phyloP scores from a whole-genome alignment of 1,140 invertebrate genomes.

The Tetranychus cinnabarinus region DNA sequence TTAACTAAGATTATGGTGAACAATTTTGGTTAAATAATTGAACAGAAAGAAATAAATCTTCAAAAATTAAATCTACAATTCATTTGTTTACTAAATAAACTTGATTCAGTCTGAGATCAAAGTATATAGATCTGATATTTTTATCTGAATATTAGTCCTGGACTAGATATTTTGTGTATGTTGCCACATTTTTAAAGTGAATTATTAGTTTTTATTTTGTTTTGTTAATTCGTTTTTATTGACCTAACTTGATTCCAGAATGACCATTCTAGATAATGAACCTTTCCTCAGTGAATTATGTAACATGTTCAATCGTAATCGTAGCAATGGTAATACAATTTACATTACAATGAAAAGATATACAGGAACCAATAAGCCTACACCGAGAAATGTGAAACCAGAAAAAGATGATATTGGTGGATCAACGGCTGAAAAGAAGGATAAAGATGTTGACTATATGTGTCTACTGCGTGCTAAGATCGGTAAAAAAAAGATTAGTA shows the following conservation, averaged over 20 bases:
- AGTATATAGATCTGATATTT: too few species aligned
- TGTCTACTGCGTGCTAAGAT: conserved; percentile 8
- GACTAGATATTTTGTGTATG: too few species aligned
- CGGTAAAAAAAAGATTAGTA: conserved; percentile 7
- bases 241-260: neutral
- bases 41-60: too few species aligned
- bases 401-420: neutral
- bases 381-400: neutral
- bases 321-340: conserved; percentile 4
- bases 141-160: too few species aligned
- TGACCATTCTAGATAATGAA: conserved; percentile 2
- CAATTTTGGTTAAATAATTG: too few species aligned
- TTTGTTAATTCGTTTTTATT: too few species aligned
- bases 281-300: conserved; percentile 9
- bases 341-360: conserved; percentile 10
- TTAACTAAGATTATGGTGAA: too few species aligned
- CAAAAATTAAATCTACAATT: too few species aligned
- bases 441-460: neutral
- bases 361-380: neutral
- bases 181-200: too few species aligned
- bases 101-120: too few species aligned
- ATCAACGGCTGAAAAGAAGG: neutral
- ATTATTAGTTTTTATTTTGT: too few species aligned
- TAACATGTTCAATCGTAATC: conserved; percentile 3
- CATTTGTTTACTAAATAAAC: too few species aligned